Base-by-base conservation (phyloP, 1,140 invertebrate genomes). In the Bombus terrestris region DNA sequence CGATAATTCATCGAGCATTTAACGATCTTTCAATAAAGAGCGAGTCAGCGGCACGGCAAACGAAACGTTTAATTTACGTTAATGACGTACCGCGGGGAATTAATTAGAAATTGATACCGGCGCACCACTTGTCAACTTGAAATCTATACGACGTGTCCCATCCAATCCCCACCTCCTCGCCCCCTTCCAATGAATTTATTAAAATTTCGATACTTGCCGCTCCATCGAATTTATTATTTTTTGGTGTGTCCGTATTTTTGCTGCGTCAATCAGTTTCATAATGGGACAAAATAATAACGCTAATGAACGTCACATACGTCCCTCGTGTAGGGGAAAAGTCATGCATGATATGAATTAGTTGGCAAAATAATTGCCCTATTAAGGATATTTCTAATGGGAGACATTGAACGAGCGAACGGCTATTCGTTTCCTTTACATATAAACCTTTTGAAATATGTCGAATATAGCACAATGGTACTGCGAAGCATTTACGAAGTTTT, bases 41-140 rank as follows among this genome's bases (percentile, higher is more conserved):
- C 83, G 88, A 89, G 87, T 89, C 88, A 89, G 88, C 88, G 81
- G 76, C 80, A 76, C 68, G 84, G 75, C 88, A 86, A 89, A 89
- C 88, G 88, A 89, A 86, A 89, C 88, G 88, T 89, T 88, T 89
- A 89, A 89, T 89, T 89, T 89, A 89, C 88, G 88, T 89, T 89
- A 89, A 89, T 89, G 88, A 89, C 73, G 75, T 71, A 35, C 85
- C 57, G 66, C 53, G 64, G 85, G 76, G 81, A 87, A 89, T 89
- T 89, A 89, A 89, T 89, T 89, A 89, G 83, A 89, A 89, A 89
- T 89, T 81, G 73, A 90, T 85, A 68, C 57, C 69, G 5, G 39
- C 13, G 32, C 35, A 37, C n/a, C 53, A 79, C 53, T 72, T 84
- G 76, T 84, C 76, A 72, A 59, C 66, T 57, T 47, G 47, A 59